A percentile compares a stretch with the other conserved stretches of the same genome.
These are phyloP conservation scores for Habropoda laboriosa DNA, from an alignment of 1,140 invertebrate genomes.

Conservation along the genomic window DNA sequence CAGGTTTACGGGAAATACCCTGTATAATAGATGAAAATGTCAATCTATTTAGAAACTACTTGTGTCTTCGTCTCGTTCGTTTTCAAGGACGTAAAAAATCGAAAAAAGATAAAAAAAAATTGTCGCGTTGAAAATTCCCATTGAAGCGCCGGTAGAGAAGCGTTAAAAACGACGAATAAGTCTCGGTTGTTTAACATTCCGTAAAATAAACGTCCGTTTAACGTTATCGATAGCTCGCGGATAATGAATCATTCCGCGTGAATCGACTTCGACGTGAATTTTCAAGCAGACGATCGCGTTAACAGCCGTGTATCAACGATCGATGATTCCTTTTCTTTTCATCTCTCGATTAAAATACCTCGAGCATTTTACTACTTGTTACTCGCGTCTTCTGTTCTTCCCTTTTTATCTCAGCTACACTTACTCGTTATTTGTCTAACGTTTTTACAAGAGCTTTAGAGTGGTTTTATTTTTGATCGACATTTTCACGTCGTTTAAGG, in stretches of 20 bases:
- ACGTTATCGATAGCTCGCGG: background rate
- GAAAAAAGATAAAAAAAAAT: background rate
- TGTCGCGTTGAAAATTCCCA: background rate
- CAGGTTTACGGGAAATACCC: constrained; percentile 75
- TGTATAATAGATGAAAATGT: too few species aligned
- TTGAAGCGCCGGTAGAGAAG: background rate
- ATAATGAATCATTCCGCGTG: background rate
- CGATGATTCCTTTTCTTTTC: background rate
- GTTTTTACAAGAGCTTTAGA: background rate
- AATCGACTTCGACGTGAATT: background rate
- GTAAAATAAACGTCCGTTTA: background rate
- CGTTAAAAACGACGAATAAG: background rate
- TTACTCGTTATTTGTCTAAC: background rate
- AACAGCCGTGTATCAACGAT: background rate
- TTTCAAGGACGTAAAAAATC: background rate
- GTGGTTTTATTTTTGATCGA: background rate
- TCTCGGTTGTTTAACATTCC: constrained; percentile 6
- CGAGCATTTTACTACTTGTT: background rate
- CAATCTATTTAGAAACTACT: too few species aligned
- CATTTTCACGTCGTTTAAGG: background rate
- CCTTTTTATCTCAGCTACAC: background rate
- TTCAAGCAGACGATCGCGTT: background rate
- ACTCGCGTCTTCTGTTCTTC: background rate
- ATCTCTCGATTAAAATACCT: background rate
- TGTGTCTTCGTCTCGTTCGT: background rate